Evolutionary conservation across 2,888 invertebrate genomes (phyloP).

Genomic region (Drosophila mettleri): DNA sequence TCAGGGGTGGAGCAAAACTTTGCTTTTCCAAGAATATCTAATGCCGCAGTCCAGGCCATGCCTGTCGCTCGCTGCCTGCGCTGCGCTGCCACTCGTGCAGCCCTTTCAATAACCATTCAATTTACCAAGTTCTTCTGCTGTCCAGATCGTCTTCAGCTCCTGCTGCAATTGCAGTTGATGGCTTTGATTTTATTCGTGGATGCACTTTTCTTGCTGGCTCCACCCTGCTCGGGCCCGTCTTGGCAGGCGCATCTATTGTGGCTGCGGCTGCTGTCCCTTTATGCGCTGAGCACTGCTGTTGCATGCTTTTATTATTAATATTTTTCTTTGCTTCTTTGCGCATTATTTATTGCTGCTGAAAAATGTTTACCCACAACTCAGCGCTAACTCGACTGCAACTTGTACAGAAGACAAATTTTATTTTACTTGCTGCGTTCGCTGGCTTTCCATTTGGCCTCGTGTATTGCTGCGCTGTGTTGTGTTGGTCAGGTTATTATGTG

Average conservation of each 20-base stretch:
- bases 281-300: conserved; percentile 58
- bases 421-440: conserved; percentile 42
- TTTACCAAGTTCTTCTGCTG: conserved; percentile 43
- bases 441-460: conserved; percentile 19
- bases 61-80: neutral
- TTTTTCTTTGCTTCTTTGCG: conserved; percentile 61
- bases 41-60: conserved; percentile 2
- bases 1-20: conserved; percentile 64
- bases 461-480: conserved; percentile 21
- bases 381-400: conserved; percentile 75
- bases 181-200: conserved; percentile 81
- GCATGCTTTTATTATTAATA: conserved; percentile 80
- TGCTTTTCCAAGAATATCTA: conserved; percentile 43
- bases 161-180: conserved; percentile 77
- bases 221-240: conserved; percentile 10
- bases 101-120: conserved; percentile 81
- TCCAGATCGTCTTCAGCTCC: conserved; percentile 14
- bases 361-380: conserved; percentile 79
- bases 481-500: conserved; percentile 73
- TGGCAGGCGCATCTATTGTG: conserved; percentile 68
- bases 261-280: conserved; percentile 55
- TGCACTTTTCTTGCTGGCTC: conserved; percentile 77
- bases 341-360: conserved; percentile 80
- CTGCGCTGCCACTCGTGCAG: conserved; percentile 5
- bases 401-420: conserved; percentile 74